These are phyloP conservation scores for Haliclystus octoradiatus DNA, from an alignment of 30 jellyfish, hydroid and myxozoan species.

Conservation along the genomic window DNA sequence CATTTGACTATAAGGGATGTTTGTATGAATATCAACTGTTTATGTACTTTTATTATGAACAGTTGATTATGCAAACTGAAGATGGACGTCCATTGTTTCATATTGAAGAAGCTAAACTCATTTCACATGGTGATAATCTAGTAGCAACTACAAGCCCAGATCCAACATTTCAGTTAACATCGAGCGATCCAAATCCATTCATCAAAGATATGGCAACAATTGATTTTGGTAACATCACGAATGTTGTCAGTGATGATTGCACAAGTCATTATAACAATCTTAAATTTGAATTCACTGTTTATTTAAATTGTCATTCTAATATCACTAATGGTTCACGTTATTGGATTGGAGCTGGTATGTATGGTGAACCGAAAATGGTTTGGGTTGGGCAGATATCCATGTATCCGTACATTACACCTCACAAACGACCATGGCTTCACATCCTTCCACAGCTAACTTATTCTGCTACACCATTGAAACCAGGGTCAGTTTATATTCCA, in stretches of 20 bases:
- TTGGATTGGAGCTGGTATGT: slow-evolving; percentile 96
- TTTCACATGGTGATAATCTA: slow-evolving; percentile 50
- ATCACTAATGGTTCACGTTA: slow-evolving; percentile 42
- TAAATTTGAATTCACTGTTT: slow-evolving; percentile 26
- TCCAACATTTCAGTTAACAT: slow-evolving; percentile 37
- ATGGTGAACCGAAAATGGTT: slow-evolving; percentile 65
- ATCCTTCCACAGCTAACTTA: too few relatives aligned
- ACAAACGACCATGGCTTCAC: slow-evolving; percentile 50
- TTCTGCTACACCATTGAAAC: too few relatives aligned
- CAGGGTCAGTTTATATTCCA: too few relatives aligned
- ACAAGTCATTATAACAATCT: slow-evolving; percentile 25
- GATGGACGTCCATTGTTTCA: slow-evolving; percentile 27
- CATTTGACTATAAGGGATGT: too few relatives aligned
- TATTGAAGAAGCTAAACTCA: slow-evolving; percentile 26
- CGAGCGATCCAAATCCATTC: slow-evolving; percentile 30
- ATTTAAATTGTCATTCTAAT: slow-evolving; percentile 41
- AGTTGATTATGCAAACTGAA: slow-evolving; percentile 67
- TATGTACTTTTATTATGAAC: too few relatives aligned
- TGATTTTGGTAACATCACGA: slow-evolving; percentile 61
- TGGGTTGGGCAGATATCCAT: slow-evolving; percentile 79
- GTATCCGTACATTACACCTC: slow-evolving; percentile 26
- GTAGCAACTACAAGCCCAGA: slow-evolving; percentile 29
- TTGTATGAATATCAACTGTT: too few relatives aligned
- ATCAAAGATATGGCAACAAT: slow-evolving; percentile 38
- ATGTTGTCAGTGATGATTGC: slow-evolving; percentile 8